Evolutionary conservation across 2,113 vertebrate species (phyloP), one percentile per base, ranked within the genome.

Genomic region (Oenanthe oenanthe): DNA sequence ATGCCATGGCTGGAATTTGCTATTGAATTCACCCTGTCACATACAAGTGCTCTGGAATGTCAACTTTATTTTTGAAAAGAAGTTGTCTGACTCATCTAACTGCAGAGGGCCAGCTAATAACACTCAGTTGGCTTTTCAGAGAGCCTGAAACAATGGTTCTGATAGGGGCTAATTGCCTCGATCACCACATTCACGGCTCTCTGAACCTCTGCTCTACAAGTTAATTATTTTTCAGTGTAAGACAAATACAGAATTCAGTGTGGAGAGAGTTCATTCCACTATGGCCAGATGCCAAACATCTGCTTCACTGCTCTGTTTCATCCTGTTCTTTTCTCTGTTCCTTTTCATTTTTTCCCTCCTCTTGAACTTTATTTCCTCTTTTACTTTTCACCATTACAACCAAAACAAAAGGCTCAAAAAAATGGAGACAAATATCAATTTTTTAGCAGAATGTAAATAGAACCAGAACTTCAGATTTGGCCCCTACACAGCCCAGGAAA

Each of bases 211-310:
- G 84, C 93, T 91, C 74, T 89, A 73, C 77, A 93, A 95, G 91
- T 94, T 94, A 95, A 95, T 96, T 95, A 91, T 95, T 95, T 95
- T 89, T 82, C 81, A 93, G 29, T 2, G 6, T 43, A 92, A 94
- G 67, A 92, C 88, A 88, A 89, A 92, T 47, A 70, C 58, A 89
- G 61, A 96, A 93, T 95, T 89, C 89, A 89, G 6, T 87, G 60
- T 81, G 43, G 77, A 91, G 42, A 86, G 76, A 96, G 93, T 93
- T 89, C 81, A 84, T 86, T 89, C 47, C 48, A 74, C 45, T 7
- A 4, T 91, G 93, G 92, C 83, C 40, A 60, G 56, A 70, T 84
- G 71, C 77, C 96, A 95, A 91, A 82, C 85, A 95, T 91, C 85
- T 93, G 89, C 68, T 93, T 81, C 10, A 1, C 8, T 65, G 31